Percentiles rank a stretch among this genome's conserved stretches.
These are phyloP conservation scores for Spodoptera picta DNA, from an alignment of 2,888 invertebrate species.

Conservation along the genomic window DNA sequence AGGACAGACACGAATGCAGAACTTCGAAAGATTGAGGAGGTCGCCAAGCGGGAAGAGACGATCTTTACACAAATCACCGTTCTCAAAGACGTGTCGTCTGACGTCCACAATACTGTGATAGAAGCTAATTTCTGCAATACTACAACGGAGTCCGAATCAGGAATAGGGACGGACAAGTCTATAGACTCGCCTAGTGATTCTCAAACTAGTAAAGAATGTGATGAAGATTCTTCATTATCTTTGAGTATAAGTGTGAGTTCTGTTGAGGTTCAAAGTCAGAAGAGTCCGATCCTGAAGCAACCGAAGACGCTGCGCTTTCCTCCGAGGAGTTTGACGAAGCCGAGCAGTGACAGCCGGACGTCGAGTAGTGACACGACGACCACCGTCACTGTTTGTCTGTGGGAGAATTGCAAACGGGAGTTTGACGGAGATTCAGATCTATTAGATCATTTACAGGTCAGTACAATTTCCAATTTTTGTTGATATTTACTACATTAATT, in stretches of 20 bases:
- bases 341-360: conserved; percentile 72
- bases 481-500: not conserved
- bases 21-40: conserved; percentile 76
- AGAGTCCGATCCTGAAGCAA: conserved; percentile 93
- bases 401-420: conserved; percentile 94
- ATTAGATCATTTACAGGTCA: conserved; percentile 95
- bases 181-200: conserved; percentile 85
- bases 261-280: conserved; percentile 83
- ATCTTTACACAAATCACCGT: conserved; percentile 85
- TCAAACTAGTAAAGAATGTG: conserved; percentile 84
- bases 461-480: conserved; percentile 35
- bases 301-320: conserved; percentile 95
- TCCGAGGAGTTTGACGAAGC: conserved; percentile 83
- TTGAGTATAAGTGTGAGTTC: conserved; percentile 83
- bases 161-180: conserved; percentile 85
- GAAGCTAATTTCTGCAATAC: conserved; percentile 82
- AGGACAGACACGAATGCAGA: conserved; percentile 64
- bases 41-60: conserved; percentile 80
- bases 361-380: conserved; percentile 83
- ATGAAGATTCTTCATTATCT: conserved; percentile 83
- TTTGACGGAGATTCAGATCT: conserved; percentile 94
- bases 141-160: conserved; percentile 83
- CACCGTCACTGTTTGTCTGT: conserved; percentile 91
- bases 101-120: conserved; percentile 82
- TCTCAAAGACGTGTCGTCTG: conserved; percentile 82